Conservation (phyloP, 1,140 invertebrate genomes). For the Dolichoris vasculosae region DNA sequence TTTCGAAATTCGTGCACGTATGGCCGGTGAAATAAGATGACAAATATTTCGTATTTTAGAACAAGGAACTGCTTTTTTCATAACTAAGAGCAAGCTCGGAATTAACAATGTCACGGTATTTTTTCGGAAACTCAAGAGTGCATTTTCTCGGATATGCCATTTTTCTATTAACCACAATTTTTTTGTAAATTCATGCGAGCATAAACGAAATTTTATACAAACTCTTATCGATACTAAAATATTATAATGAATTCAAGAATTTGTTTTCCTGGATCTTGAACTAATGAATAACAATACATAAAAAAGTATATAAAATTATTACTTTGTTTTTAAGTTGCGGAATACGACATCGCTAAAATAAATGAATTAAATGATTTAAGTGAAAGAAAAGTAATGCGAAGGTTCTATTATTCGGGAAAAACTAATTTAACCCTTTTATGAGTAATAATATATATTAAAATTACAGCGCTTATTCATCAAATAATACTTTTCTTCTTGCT, state of each 20-base stretch:
- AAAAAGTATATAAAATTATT: no score
- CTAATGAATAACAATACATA: background rate
- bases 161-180: background rate
- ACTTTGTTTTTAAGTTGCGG: no score
- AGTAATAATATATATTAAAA: background rate
- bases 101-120: background rate
- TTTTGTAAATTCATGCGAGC: background rate
- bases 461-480: background rate
- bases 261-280: background rate
- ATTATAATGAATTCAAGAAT: background rate
- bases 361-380: background rate
- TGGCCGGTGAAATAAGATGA: background rate
- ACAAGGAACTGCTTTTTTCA: background rate
- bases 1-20: background rate
- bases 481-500: background rate
- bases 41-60: background rate
- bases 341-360: background rate
- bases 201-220: background rate
- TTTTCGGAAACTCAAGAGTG: background rate
- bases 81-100: background rate
- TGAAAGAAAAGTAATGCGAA: background rate
- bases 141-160: background rate
- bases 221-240: background rate
- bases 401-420: background rate
- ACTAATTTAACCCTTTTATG: background rate